Base-by-base conservation (phyloP, 2,888 invertebrate genomes). In the Ichneumon xanthorius region DNA sequence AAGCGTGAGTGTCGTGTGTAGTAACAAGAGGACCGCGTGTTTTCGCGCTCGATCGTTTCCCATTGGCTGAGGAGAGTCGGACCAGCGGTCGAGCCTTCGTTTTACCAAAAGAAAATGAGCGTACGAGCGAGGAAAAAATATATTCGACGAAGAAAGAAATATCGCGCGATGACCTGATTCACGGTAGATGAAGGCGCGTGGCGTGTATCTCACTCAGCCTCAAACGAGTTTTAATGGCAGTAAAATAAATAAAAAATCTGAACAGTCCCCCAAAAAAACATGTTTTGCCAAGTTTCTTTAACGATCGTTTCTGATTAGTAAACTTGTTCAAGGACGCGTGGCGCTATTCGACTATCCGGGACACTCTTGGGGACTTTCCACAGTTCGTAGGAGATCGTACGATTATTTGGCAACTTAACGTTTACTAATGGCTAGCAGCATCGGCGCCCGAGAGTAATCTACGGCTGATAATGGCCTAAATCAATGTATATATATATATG, bases 51-150 rank as follows among this genome's bases (percentile, higher is more conserved):
- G 22, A 40, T 37, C 45, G 9, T 16, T 33, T 80, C 70, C 22
- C 50, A 87, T 87, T 87, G 87, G 87, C 14, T 37, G 80, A 58
- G 19, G 45, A 33, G 53, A 48, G 65, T 78, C 85, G 85, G 48
- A 80, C 78, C 80, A 86, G 78, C 65, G 53, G 86, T 26, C 83
- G 83, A 81, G 82, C 82, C 85, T 77, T 78, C 72, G 76, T 37
- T 26, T 30, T 50, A n/a, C 55, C 37, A 77, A 61, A 77, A 86
- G 19, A 45, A 33, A 33, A 65, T 19, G 68, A 40, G 26, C 33
- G 45, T 37, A 37, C 37, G 37, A 67, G 22, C 22, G 53, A 58
- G 26, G 14, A 26, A 79, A 61, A 71, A 63, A 63, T 53, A 53
- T 22, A n/a, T 72, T 26, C 61, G 58, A 63, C 22, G 22, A 68